A percentile compares a stretch with the other conserved stretches of the same genome.
phyloP scores from a whole-genome alignment of 2,113 vertebrate genomes.

The Salvelinus namaycush region DNA sequence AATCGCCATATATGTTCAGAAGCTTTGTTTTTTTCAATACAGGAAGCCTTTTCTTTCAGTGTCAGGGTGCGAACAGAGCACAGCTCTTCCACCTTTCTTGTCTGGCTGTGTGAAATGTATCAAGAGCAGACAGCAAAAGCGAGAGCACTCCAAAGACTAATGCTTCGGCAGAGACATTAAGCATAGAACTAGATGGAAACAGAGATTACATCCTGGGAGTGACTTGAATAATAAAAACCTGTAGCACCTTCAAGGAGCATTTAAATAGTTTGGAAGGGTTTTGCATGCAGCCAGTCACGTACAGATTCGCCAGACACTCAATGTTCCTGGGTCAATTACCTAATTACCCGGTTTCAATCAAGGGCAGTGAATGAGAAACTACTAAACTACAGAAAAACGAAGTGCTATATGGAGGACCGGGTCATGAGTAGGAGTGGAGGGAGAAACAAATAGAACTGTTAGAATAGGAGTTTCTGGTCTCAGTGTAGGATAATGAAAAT shows the following conservation, averaged over 20 bases:
- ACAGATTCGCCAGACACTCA: background rate
- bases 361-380: background rate
- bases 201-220: constrained; percentile 14
- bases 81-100: background rate
- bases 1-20: background rate
- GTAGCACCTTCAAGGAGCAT: background rate
- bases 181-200: constrained; percentile 20
- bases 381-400: too few relatives aligned
- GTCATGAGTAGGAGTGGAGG: background rate
- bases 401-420: too few relatives aligned
- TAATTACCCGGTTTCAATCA: background rate
- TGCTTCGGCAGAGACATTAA: constrained; percentile 11
- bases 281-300: background rate
- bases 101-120: background rate
- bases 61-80: background rate
- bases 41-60: background rate
- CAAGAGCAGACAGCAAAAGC: constrained; percentile 8
- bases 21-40: background rate
- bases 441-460: background rate
- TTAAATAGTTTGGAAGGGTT: background rate
- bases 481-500: background rate
- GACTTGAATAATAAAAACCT: constrained; percentile 8
- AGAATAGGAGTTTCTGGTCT: background rate
- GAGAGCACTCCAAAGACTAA: constrained; percentile 9
- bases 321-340: background rate